These are phyloP conservation scores for Larimichthys polyactis DNA, from an alignment of 2,113 vertebrate species.

Conservation along the genomic window DNA sequence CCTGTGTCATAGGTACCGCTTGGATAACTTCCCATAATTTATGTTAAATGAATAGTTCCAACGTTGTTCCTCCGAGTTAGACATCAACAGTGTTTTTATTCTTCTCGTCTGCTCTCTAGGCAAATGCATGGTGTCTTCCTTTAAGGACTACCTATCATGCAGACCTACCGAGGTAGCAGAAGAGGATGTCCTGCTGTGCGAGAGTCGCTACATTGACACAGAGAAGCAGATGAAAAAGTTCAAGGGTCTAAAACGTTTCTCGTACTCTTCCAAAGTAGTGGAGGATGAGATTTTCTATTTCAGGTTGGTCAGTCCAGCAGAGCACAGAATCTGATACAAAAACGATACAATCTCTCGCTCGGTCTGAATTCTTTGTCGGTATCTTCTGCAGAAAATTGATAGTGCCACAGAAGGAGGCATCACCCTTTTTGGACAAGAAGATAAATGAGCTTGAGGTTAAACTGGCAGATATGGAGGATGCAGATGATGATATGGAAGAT, in stretches of 20 bases:
- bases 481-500: constrained; percentile 95
- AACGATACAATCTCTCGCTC: background rate
- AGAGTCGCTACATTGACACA: constrained; percentile 96
- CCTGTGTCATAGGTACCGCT: constrained; percentile 91
- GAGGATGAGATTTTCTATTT: constrained; percentile 99
- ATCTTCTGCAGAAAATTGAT: constrained; percentile 89
- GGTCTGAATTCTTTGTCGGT: background rate
- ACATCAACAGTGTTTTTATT: background rate
- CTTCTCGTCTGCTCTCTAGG: constrained; percentile 81
- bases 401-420: constrained; percentile 96
- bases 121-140: constrained; percentile 95
- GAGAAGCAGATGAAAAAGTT: constrained; percentile 99
- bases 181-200: constrained; percentile 93
- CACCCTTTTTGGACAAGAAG: constrained; percentile 95
- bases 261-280: constrained; percentile 96
- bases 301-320: constrained; percentile 84
- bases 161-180: constrained; percentile 95
- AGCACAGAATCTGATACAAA: background rate
- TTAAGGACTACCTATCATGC: constrained; percentile 98
- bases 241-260: constrained; percentile 97
- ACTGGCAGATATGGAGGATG: constrained; percentile 92
- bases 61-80: background rate
- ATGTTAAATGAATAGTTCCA: background rate
- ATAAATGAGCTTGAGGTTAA: constrained; percentile 97
- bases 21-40: background rate